Base-by-base conservation (phyloP, 2,888 invertebrate genomes). In the Polymixis flavicincta region DNA sequence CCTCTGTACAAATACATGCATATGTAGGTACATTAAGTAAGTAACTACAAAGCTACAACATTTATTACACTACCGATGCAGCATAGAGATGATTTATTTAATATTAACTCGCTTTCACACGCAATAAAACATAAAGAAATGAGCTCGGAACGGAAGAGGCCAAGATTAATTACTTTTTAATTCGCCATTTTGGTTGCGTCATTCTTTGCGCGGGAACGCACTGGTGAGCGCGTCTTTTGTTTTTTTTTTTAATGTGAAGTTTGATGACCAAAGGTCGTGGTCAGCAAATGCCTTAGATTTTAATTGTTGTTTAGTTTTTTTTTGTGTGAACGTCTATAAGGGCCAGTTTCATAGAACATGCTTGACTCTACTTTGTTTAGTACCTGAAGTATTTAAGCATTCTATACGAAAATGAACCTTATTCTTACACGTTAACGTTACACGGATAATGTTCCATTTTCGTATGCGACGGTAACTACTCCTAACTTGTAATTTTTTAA, bases 131-230 rank as follows among this genome's bases (percentile, higher is more conserved):
- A 92, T 92, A 92, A 92, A 90, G 76, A 85, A 88, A 85, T 79
- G 80, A 82, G 76, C 88, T 87, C 83, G 79, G 74, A 90, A 89
- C 93, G 92, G 92, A 93, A 92, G 92, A 91, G 78, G 91, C 84
- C 64, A 87, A 90, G 90, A 94, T 94, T 95, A 95, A 95, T 95
- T 94, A 92, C 94, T 92, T 94, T 95, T 94, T 94, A 95, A 95
- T 95, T 93, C 94, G 94, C 94, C 93, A 95, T 94, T 94, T 94
- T 92, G 82, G 91, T 92, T 93, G 90, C 92, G 90, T 92, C 87
- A 87, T 82, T 69, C 82, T 82, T 84, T 83, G 84, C 81, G 87
- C 87, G 87, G 87, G 87, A 87, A 87, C 79, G 69, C 63, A 80
- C 42, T 80, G 42, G 77, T 70, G 57, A 60, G 55, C 71, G 60